Base-by-base conservation (phyloP, 2,113 vertebrate genomes). In the Lepus timidus region DNA sequence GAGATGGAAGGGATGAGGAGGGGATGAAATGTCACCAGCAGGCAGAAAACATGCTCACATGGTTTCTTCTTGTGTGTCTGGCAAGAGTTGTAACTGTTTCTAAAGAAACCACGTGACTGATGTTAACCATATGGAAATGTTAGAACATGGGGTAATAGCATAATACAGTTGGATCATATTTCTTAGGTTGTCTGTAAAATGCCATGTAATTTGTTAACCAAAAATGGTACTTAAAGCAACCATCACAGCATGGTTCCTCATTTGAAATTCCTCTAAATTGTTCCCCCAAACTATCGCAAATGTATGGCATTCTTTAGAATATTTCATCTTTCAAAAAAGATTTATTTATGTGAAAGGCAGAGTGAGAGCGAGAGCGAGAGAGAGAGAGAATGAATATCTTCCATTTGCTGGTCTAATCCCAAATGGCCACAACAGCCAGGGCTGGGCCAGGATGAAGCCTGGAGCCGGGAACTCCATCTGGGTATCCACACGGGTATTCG, bases 131-230 rank as follows among this genome's bases (percentile, higher is more conserved):
- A 97, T 97, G 96, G 96, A 96, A 96, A 88, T 82, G 71, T 85
- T 93, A 93, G 95, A 95, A 95, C 67, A 13, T 17, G 36, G 95
- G 83, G 64, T 71, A 93, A 80, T 75, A 89, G 96, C 95, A 96
- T 95, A 95, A 89, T 95, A 95, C 82, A 91, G 91, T 93, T 95
- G 97, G 89, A 96, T 96, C 73, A 7, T 90, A 36, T 96, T 97
- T 92, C 96, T 91, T 95, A 73, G 80, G 83, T 96, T 95, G 96
- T 94, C 94, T 95, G 80, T 92, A 94, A 97, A 96, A 92, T 91
- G 90, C 79, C 96, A 90, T 96, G 89, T 94, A 96, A 96, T 97
- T 96, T 97, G 92, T 95, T 96, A 97, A 96, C 79, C 95, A 96
- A 95, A 96, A 97, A 88, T 75, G 67, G 89, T 91, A 76, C 95